These are phyloP conservation scores for Trissoscelio sp. DNA, from an alignment of 2,888 invertebrate species.

Conservation along the genomic window DNA sequence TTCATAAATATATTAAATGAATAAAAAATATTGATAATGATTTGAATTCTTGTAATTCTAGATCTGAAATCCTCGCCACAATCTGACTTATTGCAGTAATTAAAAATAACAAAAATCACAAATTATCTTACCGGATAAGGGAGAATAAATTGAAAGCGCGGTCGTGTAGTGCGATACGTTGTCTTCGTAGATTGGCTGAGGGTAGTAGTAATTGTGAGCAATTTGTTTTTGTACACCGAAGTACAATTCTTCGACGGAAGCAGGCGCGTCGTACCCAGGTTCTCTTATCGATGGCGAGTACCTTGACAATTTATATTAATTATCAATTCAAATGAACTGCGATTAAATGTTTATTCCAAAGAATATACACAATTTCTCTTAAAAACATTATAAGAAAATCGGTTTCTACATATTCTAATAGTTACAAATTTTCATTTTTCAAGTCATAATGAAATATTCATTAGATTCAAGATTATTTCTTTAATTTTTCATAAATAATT, in stretches of 20 bases:
- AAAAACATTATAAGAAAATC: neutral
- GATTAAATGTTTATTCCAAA: neutral
- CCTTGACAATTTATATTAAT: constrained; percentile 63
- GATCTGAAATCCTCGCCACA: neutral
- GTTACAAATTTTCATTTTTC: no score
- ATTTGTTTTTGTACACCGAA: constrained; percentile 74
- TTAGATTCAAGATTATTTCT: no score
- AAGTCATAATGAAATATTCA: no score
- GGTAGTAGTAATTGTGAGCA: constrained; percentile 76
- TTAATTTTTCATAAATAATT: no score
- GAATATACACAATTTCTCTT: neutral
- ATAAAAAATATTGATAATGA: neutral
- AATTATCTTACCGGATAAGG: constrained; percentile 77
- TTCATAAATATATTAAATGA: no score
- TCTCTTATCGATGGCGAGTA: constrained; percentile 75
- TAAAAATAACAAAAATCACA: no score
- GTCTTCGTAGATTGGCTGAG: constrained; percentile 80
- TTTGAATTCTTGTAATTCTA: no score
- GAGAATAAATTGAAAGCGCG: constrained; percentile 77
- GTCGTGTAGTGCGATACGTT: constrained; percentile 76
- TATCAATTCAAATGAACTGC: constrained; percentile 25
- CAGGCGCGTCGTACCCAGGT: constrained; percentile 79
- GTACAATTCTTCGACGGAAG: constrained; percentile 79
- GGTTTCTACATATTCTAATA: no score
- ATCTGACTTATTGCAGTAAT: neutral